Percentiles rank a stretch among this genome's conserved stretches.
Evolutionary conservation across 2,888 invertebrate genomes (phyloP).

Genomic region (Fragum sueziense): DNA sequence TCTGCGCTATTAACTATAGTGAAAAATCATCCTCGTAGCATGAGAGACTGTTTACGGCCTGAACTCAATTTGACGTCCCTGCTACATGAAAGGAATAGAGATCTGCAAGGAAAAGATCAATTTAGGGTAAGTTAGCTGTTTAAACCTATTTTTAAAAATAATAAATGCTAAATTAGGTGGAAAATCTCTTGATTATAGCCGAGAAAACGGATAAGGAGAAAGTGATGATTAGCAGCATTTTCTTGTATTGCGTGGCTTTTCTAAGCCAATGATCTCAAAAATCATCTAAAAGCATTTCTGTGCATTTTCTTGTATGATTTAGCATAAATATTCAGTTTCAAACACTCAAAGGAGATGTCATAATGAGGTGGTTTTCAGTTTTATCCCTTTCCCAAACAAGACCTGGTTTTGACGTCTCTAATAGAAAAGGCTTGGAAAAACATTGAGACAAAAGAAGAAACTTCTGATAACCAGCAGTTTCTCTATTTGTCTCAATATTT

Average conservation of each 20-base stretch:
- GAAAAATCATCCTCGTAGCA: slow-evolving; percentile 81
- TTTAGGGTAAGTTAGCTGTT: slow-evolving; percentile 70
- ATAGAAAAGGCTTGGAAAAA: no score
- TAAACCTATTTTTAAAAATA: background rate
- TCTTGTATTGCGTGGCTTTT: no score
- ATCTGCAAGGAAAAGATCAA: slow-evolving; percentile 83
- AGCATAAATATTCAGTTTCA: background rate
- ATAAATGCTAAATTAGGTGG: background rate
- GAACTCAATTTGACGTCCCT: slow-evolving; percentile 82
- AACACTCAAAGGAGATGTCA: background rate
- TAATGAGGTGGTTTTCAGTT: no score
- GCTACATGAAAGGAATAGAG: slow-evolving; percentile 81
- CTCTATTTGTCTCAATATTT: no score
- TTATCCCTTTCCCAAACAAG: no score
- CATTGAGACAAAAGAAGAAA: no score
- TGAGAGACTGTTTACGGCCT: slow-evolving; percentile 82
- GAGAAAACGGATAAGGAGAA: background rate
- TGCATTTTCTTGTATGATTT: no score
- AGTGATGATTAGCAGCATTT: no score
- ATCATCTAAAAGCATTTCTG: no score
- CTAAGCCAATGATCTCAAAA: no score
- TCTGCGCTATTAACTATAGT: slow-evolving; percentile 83
- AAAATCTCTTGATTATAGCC: background rate
- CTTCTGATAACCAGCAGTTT: no score
- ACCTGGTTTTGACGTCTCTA: no score